These are phyloP conservation scores for Lasioglossum figueresi DNA, from an alignment of 2,888 invertebrate genomes.

Conservation along the genomic window DNA sequence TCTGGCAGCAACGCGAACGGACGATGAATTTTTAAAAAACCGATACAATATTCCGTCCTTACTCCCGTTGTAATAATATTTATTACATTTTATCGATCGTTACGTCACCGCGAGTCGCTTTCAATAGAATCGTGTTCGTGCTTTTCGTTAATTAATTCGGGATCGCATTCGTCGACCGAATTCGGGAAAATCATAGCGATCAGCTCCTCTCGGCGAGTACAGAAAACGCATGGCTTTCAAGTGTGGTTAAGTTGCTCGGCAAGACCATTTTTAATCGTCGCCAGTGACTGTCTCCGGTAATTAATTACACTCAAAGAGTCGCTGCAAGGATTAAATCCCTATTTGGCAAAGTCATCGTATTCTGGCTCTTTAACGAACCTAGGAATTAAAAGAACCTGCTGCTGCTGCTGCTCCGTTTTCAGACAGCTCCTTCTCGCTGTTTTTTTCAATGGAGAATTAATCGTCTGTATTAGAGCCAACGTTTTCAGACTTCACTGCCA, in stretches of 20 bases:
- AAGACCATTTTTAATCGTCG: constrained; percentile 60
- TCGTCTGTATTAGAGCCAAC: background rate
- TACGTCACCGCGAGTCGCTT: background rate
- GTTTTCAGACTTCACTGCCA: background rate
- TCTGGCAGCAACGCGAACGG: background rate
- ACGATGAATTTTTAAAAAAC: constrained; percentile 20
- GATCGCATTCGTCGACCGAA: constrained; percentile 20
- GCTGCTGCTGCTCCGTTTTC: background rate
- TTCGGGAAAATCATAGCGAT: constrained; percentile 15
- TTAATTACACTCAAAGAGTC: constrained; percentile 65
- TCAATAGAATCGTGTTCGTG: constrained; percentile 23
- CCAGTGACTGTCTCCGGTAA: constrained; percentile 49
- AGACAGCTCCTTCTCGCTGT: background rate
- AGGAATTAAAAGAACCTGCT: constrained; percentile 3
- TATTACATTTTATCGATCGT: constrained; percentile 73
- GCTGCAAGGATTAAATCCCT: constrained; percentile 61
- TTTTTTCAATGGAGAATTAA: constrained; percentile 3
- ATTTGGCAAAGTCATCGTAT: constrained; percentile 25
- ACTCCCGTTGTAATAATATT: constrained; percentile 71
- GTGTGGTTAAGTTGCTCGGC: constrained; percentile 60
- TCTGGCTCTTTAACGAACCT: constrained; percentile 11
- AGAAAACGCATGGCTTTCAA: constrained; percentile 48
- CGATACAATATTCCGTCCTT: constrained; percentile 22
- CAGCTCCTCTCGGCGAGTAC: constrained; percentile 4
- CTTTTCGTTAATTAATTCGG: constrained; percentile 6